Conservation (phyloP, 1,140 invertebrate genomes). For the Teleopsis dalmanni region DNA sequence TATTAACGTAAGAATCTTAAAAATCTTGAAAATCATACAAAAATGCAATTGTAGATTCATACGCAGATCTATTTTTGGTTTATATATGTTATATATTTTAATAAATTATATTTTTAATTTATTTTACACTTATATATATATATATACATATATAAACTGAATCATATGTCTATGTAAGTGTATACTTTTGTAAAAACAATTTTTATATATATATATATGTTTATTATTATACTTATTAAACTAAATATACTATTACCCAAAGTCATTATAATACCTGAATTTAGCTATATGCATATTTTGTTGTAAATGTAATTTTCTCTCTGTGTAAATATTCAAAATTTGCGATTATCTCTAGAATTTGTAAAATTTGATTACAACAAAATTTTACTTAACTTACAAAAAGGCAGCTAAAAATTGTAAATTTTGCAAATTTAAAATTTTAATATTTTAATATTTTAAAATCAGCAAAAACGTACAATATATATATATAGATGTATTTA, state of each 20-base stretch:
- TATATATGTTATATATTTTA: no score
- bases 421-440: constrained; percentile 11
- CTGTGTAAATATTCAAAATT: no score
- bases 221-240: not conserved
- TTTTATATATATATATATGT: not conserved
- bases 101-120: no score
- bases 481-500: no score
- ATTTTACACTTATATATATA: not conserved
- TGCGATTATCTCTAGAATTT: not conserved
- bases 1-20: no score
- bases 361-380: constrained; percentile 6
- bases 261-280: not conserved
- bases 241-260: no score
- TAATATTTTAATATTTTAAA: not conserved
- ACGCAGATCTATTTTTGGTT: no score
- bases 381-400: constrained; percentile 10
- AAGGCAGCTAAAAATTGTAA: constrained; percentile 12
- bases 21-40: no score
- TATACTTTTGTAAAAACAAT: constrained; percentile 1
- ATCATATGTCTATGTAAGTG: not conserved
- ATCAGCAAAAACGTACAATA: not conserved
- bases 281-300: not conserved
- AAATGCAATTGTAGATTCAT: no score
- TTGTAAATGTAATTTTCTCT: not conserved
- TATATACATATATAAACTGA: not conserved